Conservation (phyloP, 2,113 vertebrate species). For the Zapornia atra region DNA sequence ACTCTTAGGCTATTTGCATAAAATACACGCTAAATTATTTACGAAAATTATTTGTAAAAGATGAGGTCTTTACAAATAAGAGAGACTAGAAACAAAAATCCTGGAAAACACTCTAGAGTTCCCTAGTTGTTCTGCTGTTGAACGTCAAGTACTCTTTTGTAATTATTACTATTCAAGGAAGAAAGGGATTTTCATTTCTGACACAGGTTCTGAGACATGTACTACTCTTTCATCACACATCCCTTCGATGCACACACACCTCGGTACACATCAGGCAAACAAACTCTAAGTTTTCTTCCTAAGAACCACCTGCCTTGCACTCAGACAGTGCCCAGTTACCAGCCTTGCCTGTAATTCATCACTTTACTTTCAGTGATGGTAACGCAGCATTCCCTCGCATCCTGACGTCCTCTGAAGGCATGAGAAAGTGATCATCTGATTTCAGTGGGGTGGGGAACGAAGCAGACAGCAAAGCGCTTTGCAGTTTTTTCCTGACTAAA, state of each 20-base stretch:
- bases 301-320: background rate
- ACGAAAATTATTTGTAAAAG: background rate
- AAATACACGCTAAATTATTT: constrained; percentile 26
- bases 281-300: background rate
- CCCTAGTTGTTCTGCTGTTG: background rate
- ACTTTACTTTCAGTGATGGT: background rate
- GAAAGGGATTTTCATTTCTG: background rate
- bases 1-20: background rate
- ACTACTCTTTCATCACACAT: background rate
- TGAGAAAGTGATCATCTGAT: background rate
- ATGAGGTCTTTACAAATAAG: background rate
- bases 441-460: background rate
- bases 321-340: background rate
- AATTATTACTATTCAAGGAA: background rate
- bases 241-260: background rate
- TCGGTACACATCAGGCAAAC: background rate
- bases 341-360: background rate
- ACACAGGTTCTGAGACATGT: background rate
- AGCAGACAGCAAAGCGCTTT: background rate
- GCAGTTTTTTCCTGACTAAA: background rate
- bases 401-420: background rate
- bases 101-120: background rate
- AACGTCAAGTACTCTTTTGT: background rate
- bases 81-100: background rate
- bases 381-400: background rate